Evolutionary conservation across 2,888 invertebrate species (phyloP).

Genomic region (Hyppa rectilinea): DNA sequence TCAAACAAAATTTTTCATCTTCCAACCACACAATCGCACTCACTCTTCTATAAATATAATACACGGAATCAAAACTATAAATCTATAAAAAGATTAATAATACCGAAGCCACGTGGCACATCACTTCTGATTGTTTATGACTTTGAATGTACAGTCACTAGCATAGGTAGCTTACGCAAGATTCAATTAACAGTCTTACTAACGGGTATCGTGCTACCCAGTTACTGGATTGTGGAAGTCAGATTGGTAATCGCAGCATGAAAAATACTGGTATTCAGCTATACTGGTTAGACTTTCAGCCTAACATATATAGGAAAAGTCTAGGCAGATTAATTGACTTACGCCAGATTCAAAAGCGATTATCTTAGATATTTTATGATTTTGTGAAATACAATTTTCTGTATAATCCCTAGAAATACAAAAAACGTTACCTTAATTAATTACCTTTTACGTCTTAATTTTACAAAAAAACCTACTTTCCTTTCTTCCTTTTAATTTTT

Average conservation of each 20-base stretch:
- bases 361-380: neutral
- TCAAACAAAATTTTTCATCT: constrained; percentile 20
- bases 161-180: neutral
- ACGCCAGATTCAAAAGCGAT: neutral
- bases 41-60: constrained; percentile 36
- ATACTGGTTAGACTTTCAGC: too few relatives aligned
- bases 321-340: too few relatives aligned
- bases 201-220: too few relatives aligned
- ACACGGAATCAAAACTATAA: constrained; percentile 51
- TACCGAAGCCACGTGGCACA: constrained; percentile 57
- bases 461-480: neutral
- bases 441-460: neutral
- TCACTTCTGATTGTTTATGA: constrained; percentile 53
- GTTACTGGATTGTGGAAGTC: too few relatives aligned
- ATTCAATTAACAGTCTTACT: too few relatives aligned
- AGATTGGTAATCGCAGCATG: too few relatives aligned
- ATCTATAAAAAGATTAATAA: constrained; percentile 59
- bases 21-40: constrained; percentile 25
- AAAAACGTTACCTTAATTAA: too few relatives aligned
- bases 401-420: too few relatives aligned
- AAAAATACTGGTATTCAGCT: too few relatives aligned
- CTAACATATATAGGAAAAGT: too few relatives aligned
- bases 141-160: constrained; percentile 14
- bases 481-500: neutral
- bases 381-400: too few relatives aligned